A percentile compares a stretch with the other conserved stretches of the same genome.
Conservation (phyloP, 2,797 vertebrate genomes). For the Mormyrus hasselquistii region DNA sequence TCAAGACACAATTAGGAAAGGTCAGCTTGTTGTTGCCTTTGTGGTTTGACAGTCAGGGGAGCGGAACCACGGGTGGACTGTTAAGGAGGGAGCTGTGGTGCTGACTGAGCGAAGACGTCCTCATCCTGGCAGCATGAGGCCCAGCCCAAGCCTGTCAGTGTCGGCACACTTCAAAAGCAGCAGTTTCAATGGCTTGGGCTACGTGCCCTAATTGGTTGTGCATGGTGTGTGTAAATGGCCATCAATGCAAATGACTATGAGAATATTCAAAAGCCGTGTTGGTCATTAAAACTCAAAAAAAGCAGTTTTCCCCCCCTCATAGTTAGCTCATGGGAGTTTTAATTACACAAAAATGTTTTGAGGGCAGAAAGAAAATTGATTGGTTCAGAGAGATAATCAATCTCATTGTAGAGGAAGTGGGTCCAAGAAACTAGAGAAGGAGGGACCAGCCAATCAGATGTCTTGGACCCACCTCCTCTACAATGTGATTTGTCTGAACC, state of each 20-base stretch:
- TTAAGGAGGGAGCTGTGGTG: background rate
- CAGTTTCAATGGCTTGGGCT: background rate
- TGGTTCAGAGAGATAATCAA: background rate
- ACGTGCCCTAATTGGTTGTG: background rate
- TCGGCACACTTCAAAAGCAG: background rate
- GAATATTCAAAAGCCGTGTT: background rate
- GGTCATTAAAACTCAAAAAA: background rate
- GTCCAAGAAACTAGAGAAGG: background rate
- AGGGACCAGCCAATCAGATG: background rate
- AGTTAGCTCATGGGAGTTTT: background rate
- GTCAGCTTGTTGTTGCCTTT: constrained; percentile 16
- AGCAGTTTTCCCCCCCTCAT: background rate
- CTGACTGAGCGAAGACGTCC: background rate
- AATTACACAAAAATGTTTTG: background rate
- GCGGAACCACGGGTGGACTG: background rate
- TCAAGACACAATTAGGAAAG: constrained; percentile 17
- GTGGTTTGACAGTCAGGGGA: background rate
- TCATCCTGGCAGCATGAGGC: background rate
- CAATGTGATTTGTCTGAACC: background rate
- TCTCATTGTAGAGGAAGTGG: background rate
- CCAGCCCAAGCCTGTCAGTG: background rate
- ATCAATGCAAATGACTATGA: background rate
- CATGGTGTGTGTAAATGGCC: background rate
- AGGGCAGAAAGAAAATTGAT: background rate
- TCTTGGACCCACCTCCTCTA: background rate